A percentile compares a stretch with the other conserved stretches of the same genome.
phyloP scores from a whole-genome alignment of 2,113 vertebrate species.

The Bubo scandiacus region DNA sequence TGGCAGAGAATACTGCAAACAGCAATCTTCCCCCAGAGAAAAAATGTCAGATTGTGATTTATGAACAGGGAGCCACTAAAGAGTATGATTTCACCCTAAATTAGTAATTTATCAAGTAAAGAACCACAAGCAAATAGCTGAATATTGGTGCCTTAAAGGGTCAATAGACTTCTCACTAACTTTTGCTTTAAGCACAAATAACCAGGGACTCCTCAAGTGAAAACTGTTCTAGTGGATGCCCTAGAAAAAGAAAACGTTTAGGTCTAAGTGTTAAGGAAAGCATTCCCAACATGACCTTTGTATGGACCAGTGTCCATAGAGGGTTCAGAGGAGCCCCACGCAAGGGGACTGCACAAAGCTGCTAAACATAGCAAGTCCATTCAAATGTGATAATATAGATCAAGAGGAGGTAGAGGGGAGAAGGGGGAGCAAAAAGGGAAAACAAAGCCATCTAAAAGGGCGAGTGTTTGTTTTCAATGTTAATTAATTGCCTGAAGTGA shows the following conservation, averaged over 20 bases:
- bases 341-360: neutral
- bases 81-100: conserved; percentile 70
- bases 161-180: conserved; percentile 53
- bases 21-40: conserved; percentile 57
- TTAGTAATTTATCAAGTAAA: conserved; percentile 71
- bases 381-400: neutral
- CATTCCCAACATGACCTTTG: neutral
- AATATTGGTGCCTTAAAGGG: conserved; percentile 64
- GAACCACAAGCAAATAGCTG: conserved; percentile 59
- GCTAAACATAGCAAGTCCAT: neutral
- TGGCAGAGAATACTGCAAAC: conserved; percentile 49
- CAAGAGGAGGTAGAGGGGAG: neutral
- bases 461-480: neutral
- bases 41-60: conserved; percentile 66
- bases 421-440: neutral
- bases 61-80: conserved; percentile 65
- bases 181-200: conserved; percentile 66
- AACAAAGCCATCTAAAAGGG: neutral
- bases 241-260: conserved; percentile 45
- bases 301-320: neutral
- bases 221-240: conserved; percentile 47
- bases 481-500: conserved; percentile 37
- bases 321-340: neutral
- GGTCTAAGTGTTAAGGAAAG: neutral
- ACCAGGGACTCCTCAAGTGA: conserved; percentile 37